A percentile compares a stretch with the other conserved stretches of the same genome.
phyloP scores from a whole-genome alignment of 2,888 invertebrate genomes.

The Trichogramma evanescens region DNA sequence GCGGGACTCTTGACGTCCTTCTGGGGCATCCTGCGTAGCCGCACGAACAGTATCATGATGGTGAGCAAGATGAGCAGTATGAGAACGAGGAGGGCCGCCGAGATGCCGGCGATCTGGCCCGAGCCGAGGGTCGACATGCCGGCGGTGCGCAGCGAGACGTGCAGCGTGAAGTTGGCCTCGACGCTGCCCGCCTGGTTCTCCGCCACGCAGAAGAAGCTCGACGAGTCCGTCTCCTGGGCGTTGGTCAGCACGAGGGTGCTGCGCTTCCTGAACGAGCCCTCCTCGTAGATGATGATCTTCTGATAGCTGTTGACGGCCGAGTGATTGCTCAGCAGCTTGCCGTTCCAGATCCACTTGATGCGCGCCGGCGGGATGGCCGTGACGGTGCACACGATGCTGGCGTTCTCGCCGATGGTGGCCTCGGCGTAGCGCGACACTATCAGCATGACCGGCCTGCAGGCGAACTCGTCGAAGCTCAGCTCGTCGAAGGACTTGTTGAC shows the following conservation, averaged over 20 bases:
- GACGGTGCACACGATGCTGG: slow-evolving; percentile 74
- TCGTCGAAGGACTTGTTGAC: slow-evolving; percentile 70
- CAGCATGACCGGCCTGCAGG: slow-evolving; percentile 75
- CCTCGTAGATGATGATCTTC: slow-evolving; percentile 68
- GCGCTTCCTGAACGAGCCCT: slow-evolving; percentile 67
- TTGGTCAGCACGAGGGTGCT: slow-evolving; percentile 73
- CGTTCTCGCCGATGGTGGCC: slow-evolving; percentile 75
- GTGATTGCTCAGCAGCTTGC: slow-evolving; percentile 68
- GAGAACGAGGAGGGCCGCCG: slow-evolving; percentile 72
- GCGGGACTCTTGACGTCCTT: slow-evolving; percentile 72
- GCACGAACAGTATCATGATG: slow-evolving; percentile 66
- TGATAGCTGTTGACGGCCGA: slow-evolving; percentile 73
- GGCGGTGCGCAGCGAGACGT: slow-evolving; percentile 69
- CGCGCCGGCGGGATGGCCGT: slow-evolving; percentile 74
- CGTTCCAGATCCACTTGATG: slow-evolving; percentile 84
- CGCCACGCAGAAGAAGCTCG: slow-evolving; percentile 82
- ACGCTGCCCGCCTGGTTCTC: slow-evolving; percentile 83
- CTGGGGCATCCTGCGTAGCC: slow-evolving; percentile 66
- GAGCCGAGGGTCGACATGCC: slow-evolving; percentile 76
- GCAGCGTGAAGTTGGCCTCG: slow-evolving; percentile 82
- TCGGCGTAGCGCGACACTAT: slow-evolving; percentile 71
- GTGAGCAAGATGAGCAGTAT: slow-evolving; percentile 68
- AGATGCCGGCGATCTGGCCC: slow-evolving; percentile 78
- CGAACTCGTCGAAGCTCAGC: slow-evolving; percentile 73
- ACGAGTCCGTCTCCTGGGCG: slow-evolving; percentile 74